Percentiles rank a stretch among this genome's conserved stretches.
phyloP scores from a whole-genome alignment of 2,888 invertebrate genomes.

The Stenodema calcarata region DNA sequence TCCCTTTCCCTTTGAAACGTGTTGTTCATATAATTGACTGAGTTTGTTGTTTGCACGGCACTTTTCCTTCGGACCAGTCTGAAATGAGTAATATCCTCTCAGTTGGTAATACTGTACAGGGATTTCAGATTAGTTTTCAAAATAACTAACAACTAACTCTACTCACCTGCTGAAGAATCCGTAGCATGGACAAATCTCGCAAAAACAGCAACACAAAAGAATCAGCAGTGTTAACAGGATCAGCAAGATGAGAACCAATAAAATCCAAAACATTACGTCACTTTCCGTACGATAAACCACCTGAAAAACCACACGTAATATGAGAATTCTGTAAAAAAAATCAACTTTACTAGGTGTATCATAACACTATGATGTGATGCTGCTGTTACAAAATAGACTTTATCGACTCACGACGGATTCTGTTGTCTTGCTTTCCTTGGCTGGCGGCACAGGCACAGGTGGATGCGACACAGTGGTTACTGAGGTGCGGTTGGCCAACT shows the following conservation, averaged over 20 bases:
- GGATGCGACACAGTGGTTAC: background rate
- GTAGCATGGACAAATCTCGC: conserved; percentile 84
- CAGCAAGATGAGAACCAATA: conserved; percentile 77
- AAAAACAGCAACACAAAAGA: conserved; percentile 81
- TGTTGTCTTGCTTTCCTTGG: background rate
- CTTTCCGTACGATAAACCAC: conserved; percentile 76
- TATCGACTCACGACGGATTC: background rate
- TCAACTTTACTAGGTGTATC: too few species aligned
- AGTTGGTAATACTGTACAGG: background rate
- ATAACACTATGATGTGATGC: too few species aligned
- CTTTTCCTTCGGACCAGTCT: conserved; percentile 50
- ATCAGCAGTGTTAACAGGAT: conserved; percentile 75
- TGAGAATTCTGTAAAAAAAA: too few species aligned
- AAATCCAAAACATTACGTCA: conserved; percentile 75
- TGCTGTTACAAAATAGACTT: too few species aligned
- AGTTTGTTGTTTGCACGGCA: conserved; percentile 36
- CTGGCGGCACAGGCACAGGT: background rate
- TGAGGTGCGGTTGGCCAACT: conserved; percentile 59
- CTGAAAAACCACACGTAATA: conserved; percentile 61
- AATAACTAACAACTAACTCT: too few species aligned
- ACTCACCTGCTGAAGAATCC: conserved; percentile 59
- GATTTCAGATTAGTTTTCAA: too few species aligned
- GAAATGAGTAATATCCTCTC: background rate
- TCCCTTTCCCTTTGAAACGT: conserved; percentile 37
- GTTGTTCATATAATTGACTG: conserved; percentile 32